Conservation (phyloP, 2,113 vertebrate genomes). For the Stigmatopora nigra region DNA sequence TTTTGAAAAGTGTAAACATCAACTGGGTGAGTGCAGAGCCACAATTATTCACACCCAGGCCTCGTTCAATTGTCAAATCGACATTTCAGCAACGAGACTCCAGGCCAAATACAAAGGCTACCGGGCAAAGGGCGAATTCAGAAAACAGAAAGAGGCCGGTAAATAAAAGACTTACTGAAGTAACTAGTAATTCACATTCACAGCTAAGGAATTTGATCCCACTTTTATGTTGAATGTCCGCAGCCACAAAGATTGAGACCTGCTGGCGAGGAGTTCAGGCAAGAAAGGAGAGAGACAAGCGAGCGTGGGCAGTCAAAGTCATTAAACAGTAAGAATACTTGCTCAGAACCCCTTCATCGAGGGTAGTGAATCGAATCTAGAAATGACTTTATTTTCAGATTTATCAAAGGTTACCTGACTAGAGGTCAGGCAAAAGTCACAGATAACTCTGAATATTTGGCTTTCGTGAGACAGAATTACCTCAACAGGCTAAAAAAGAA, state of each 20-base stretch:
- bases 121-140: constrained; percentile 73
- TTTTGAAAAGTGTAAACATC: constrained; percentile 85
- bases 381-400: constrained; percentile 63
- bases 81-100: constrained; percentile 77
- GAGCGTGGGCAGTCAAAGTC: constrained; percentile 81
- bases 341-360: neutral
- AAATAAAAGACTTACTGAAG: constrained; percentile 1
- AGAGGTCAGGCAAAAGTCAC: constrained; percentile 74
- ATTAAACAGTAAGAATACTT: constrained; percentile 49
- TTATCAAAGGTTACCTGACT: constrained; percentile 86
- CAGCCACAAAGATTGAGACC: constrained; percentile 88
- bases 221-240: constrained; percentile 17
- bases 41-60: neutral
- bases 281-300: constrained; percentile 75
- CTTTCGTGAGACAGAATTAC: constrained; percentile 79
- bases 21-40: constrained; percentile 70
- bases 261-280: constrained; percentile 86
- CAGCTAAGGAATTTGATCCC: neutral
- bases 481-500: constrained; percentile 76
- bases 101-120: constrained; percentile 89
- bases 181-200: neutral
- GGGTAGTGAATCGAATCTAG: neutral
- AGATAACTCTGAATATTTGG: constrained; percentile 78
- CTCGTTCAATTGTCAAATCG: neutral
- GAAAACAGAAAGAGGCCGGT: constrained; percentile 83